phyloP scores from a whole-genome alignment of 64 coral and sea anemone genomes.

The Montipora sp. region DNA sequence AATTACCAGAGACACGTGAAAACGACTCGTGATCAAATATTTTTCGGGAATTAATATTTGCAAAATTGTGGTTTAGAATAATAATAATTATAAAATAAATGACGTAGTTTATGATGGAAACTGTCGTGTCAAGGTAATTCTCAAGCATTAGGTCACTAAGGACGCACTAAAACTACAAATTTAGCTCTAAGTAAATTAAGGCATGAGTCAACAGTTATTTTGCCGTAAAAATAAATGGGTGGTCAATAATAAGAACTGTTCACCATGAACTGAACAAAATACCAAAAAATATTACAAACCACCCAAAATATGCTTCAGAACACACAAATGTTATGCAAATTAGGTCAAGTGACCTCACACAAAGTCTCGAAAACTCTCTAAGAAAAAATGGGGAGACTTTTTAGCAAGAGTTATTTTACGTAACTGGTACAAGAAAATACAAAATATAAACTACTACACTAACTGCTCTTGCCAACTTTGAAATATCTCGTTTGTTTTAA shows the following conservation, averaged over 20 bases:
- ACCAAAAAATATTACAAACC: background rate
- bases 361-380: background rate
- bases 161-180: background rate
- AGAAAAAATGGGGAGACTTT: background rate
- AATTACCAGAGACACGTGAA: background rate
- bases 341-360: background rate
- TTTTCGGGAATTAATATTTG: background rate
- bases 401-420: no score
- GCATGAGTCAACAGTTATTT: background rate
- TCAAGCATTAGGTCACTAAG: background rate
- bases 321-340: background rate
- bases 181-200: background rate
- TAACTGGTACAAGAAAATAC: no score
- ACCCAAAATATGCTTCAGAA: background rate
- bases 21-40: conserved; percentile 1
- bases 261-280: background rate
- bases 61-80: background rate
- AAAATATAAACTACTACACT: no score
- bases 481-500: no score
- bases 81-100: background rate
- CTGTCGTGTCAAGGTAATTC: background rate
- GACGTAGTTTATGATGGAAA: background rate
- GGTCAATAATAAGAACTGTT: background rate
- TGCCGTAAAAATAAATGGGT: background rate
- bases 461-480: background rate